Base-by-base conservation (phyloP, 2,797 vertebrate species). In the Microctenopoma lineatum region DNA sequence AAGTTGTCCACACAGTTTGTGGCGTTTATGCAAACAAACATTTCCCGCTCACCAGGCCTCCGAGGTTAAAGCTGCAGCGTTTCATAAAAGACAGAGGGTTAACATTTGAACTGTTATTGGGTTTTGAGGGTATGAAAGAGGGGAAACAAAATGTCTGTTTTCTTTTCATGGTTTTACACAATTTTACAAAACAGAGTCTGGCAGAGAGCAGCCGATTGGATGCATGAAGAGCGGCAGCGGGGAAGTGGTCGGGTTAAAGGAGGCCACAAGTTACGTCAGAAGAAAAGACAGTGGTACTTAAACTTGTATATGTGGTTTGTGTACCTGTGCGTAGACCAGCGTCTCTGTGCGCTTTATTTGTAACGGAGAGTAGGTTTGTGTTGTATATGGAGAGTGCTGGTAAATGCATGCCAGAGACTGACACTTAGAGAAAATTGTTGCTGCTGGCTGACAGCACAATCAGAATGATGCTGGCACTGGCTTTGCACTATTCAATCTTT, bases 361-460 rank as follows among this genome's bases (percentile, higher is more conserved):
- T 42, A 42, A 42, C 10, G 13, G 38, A 39, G 38, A 32, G 5
- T 38, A 10, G 9, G 12, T 39, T 15, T 42, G 14, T 42, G 14
- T 42, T 42, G 41, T 42, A 13, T 15, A 6, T 14, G 41, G 27
- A 45, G 16, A 4, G 36, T 14, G 50, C 12, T n/a, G 59, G 9
- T 4, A 39, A 39, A 39, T 3, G 11, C 38, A 7, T 41, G 38
- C 1, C 18, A 45, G 7, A 47, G 21, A 27, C 52, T 34, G 46
- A 26, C 34, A 52, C 38, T 15, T 12, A 12, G 3, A 1, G 12
- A 54, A 53, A 61, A 27, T 29, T 15, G 47, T 29, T 54, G 41
- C 58, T 18, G 52, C 44, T 13, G 3, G n/a, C 32, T 61, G 41
- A 73, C 66, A 48, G 55, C 46, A 66, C 48, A 61, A 48, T 66